phyloP scores from a whole-genome alignment of 2,113 vertebrate genomes.

The Larimichthys crocea region DNA sequence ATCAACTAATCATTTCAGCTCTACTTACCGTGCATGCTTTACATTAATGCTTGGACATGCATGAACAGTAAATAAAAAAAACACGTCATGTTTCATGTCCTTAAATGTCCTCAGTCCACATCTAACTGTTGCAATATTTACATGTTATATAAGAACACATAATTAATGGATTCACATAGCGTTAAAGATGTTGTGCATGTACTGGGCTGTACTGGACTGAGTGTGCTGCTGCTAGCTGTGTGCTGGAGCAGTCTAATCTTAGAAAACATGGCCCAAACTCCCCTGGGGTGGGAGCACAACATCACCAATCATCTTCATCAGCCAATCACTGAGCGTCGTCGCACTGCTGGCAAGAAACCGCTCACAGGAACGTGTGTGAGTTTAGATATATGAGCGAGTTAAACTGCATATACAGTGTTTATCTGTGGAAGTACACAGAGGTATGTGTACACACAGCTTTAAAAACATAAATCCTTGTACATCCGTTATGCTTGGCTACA shows the following conservation, averaged over 20 bases:
- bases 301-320: constrained; percentile 69
- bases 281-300: constrained; percentile 60
- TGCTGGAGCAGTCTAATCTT: constrained; percentile 73
- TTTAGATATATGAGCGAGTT: constrained; percentile 33
- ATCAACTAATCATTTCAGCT: not conserved
- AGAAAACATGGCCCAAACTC: constrained; percentile 69
- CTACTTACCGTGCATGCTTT: too few relatives aligned
- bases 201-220: constrained; percentile 32
- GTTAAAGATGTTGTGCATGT: constrained; percentile 8
- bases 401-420: constrained; percentile 48
- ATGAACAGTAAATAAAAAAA: too few relatives aligned
- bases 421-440: constrained; percentile 30
- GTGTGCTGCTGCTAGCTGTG: constrained; percentile 52
- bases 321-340: constrained; percentile 40
- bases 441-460: constrained; percentile 57
- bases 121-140: constrained; percentile 25
- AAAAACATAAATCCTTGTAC: constrained; percentile 49
- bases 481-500: constrained; percentile 42
- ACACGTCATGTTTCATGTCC: not conserved
- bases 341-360: constrained; percentile 44
- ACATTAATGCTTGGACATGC: too few relatives aligned
- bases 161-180: constrained; percentile 23
- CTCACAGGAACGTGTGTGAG: constrained; percentile 14
- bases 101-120: not conserved
- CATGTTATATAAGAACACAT: constrained; percentile 34